Base-by-base conservation (phyloP, 1,140 invertebrate genomes). In the Zaprionus taronus region DNA sequence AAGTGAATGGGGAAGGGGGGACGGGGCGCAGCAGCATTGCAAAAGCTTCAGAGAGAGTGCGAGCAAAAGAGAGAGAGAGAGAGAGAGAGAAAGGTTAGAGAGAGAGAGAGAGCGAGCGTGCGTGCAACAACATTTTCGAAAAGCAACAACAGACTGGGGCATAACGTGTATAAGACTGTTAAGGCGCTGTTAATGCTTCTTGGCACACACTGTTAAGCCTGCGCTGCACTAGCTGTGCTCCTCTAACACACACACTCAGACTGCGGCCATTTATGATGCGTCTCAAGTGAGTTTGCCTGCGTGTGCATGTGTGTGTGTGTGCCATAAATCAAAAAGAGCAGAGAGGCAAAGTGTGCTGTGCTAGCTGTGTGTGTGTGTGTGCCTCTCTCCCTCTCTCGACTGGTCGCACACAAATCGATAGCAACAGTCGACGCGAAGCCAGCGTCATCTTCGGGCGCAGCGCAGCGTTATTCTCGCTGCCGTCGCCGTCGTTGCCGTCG, bases 301-400 rank as follows among this genome's bases (percentile, higher is more conserved):
- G 41, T 63, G 9, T 60, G 60, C 34, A 49, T 62, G 49, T 64
- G 53, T 64, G 61, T 56, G 47, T 69, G 41, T 31, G 31, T 74
- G 49, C 63, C 68, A 77, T 77, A 77, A 77, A 77, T 77, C 75
- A 77, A 77, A 77, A 73, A 57, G 70, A 73, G 75, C 44, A 53
- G 20, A 26, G 49, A 26, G 24, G 28, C 17, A 17, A 2, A 44
- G 28, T 28, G 41, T 31, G 70, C 28, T 28, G 41, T 31, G 70
- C 28, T 7, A 9, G 2, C 5, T 31, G 31, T 49, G 28, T 20
- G 22, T 12, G 20, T 26, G 55, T 26, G 65, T 44, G 34, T 22
- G 41, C 34, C 36, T 56, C 49, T 24, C 22, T 63, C 47, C 11
- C 26, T 22, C 62, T 41, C 38, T 31, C 60, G 57, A 17, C 28